phyloP scores from a whole-genome alignment of 2,797 vertebrate species.

The Coendou prehensilis region DNA sequence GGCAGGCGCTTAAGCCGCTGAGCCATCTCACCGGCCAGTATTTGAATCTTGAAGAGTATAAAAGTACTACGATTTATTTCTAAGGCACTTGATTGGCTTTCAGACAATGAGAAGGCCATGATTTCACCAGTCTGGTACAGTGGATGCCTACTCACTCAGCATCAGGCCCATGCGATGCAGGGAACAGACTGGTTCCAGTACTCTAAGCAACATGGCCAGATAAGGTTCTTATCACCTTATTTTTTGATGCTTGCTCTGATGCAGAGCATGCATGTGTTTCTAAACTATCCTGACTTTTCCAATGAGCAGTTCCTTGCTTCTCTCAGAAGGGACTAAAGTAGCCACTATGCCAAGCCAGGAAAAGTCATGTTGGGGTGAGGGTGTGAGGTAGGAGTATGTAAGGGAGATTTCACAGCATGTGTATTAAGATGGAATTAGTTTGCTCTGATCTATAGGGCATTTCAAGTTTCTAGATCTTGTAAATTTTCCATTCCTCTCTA shows the following conservation, averaged over 20 bases:
- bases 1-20: too few species aligned
- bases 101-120: not conserved
- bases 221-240: not conserved
- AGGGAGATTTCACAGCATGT: not conserved
- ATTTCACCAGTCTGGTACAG: not conserved
- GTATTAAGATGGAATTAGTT: conserved; percentile 39
- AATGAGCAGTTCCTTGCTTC: not conserved
- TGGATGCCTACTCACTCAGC: not conserved
- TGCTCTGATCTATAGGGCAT: not conserved
- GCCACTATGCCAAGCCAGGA: not conserved
- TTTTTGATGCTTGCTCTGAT: not conserved
- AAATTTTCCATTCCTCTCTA: not conserved
- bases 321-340: not conserved
- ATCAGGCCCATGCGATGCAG: not conserved
- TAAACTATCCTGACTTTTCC: conserved; percentile 27
- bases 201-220: not conserved
- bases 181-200: not conserved
- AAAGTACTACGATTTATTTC: conserved; percentile 1
- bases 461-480: conserved; percentile 19
- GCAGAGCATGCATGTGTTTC: not conserved
- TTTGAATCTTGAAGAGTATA: conserved; percentile 12
- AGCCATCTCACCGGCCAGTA: too few species aligned
- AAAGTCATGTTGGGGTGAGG: not conserved
- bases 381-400: too few species aligned
- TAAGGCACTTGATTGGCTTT: conserved; percentile 10